Base-by-base conservation (phyloP, 2,113 vertebrate species). In the Andinoacara biseriatus region DNA sequence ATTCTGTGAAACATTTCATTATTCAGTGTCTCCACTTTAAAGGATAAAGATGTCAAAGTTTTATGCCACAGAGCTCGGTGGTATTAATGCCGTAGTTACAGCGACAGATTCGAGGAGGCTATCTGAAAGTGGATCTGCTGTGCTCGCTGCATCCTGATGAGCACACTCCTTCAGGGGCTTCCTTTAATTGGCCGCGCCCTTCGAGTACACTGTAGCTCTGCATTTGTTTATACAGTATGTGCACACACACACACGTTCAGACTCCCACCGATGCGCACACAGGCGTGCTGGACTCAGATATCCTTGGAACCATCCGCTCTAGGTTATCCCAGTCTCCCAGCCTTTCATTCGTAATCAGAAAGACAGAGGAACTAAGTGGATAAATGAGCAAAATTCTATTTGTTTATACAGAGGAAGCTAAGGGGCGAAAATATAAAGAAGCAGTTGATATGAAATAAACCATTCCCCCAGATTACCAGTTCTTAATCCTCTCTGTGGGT, bases 101-200 rank as follows among this genome's bases (percentile, higher is more conserved):
- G 85, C 81, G 91, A 89, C 84, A 82, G 80, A 86, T 82, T 82
- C 81, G 78, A 82, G 90, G 76, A 18, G 74, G 85, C 69, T 76
- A 91, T 92, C 89, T 62, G 81, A 72, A 74, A 82, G 88, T 56
- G 76, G 83, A 90, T 90, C 89, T 88, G 86, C 76, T 58, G 24
- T 77, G 85, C 82, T 90, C 82, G 24, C 86, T 82, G 93, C 93
- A 92, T 93, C 83, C 84, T 87, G 91, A 93, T 92, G 87, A 92
- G 87, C 65, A 13, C 38, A 3, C 80, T 85, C 84, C 90, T 92
- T 85, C 83, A 76, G 88, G 92, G 87, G 80, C 81, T 85, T 49
- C 87, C 87, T 91, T 87, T 91, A 94, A 95, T 94, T 93, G 91
- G 91, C 82, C 76, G 76, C 61, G 26, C 90, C 86, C 89, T 89